Evolutionary conservation across 2,113 vertebrate genomes (phyloP).

Genomic region (Motacilla tschutschensis): DNA sequence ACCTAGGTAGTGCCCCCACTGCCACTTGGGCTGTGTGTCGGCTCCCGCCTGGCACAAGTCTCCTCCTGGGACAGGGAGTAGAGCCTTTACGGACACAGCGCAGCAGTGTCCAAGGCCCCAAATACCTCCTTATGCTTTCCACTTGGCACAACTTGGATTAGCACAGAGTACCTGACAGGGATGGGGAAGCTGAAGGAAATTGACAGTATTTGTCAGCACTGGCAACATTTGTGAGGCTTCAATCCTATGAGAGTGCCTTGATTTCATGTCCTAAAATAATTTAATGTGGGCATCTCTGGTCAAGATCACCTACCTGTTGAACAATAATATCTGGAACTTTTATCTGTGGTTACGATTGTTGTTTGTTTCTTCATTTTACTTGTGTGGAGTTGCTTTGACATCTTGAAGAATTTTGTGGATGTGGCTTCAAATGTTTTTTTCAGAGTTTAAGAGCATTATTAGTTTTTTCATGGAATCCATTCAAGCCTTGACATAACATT

Average conservation of each 20-base stretch:
- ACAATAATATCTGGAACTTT: not conserved
- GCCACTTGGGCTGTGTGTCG: too few species aligned
- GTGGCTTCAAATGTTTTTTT: not conserved
- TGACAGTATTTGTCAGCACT: not conserved
- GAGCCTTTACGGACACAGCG: too few species aligned
- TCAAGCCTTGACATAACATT: not conserved
- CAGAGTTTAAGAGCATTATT: not conserved
- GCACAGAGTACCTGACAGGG: not conserved
- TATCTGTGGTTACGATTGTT: not conserved
- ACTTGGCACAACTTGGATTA: not conserved
- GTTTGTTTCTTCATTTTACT: not conserved
- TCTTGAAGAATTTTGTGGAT: not conserved
- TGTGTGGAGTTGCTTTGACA: rapidly evolving
- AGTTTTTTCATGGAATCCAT: not conserved
- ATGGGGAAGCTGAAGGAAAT: not conserved
- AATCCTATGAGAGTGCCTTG: not conserved
- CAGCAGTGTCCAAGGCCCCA: not conserved
- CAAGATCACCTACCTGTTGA: not conserved
- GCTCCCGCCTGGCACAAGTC: too few species aligned
- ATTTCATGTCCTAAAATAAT: not conserved
- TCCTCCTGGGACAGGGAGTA: too few species aligned
- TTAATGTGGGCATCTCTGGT: not conserved
- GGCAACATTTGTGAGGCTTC: not conserved
- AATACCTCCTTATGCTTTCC: not conserved
- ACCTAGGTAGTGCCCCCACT: too few species aligned